Evolutionary conservation across 2,888 invertebrate genomes (phyloP).

Genomic region (Ectemnius cavifrons): DNA sequence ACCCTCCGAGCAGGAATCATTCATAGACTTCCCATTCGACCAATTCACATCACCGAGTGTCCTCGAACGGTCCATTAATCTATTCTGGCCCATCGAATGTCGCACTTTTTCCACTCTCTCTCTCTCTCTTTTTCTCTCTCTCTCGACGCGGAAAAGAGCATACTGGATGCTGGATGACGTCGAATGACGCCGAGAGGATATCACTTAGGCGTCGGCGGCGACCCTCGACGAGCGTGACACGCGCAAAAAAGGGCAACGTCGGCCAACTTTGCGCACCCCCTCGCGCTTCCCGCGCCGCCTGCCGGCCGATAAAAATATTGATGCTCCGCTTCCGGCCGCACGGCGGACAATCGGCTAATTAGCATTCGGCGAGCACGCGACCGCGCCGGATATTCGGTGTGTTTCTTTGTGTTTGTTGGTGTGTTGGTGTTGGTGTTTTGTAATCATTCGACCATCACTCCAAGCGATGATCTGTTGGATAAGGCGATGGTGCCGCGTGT

Average conservation of each 20-base stretch:
- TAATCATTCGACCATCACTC: background rate
- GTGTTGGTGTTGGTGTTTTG: constrained; percentile 1
- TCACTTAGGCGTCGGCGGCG: constrained; percentile 49
- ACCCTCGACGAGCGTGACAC: constrained; percentile 46
- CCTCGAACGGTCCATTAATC: background rate
- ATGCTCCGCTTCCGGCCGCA: constrained; percentile 73
- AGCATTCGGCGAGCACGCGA: constrained; percentile 67
- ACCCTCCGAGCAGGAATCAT: too few relatives aligned
- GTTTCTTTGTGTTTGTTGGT: constrained; percentile 3
- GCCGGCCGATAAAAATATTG: constrained; percentile 72
- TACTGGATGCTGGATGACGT: background rate
- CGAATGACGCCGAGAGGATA: constrained; percentile 41
- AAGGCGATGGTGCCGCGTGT: background rate
- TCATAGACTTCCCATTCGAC: too few relatives aligned
- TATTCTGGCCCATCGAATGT: too few relatives aligned
- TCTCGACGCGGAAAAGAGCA: too few relatives aligned
- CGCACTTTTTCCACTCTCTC: too few relatives aligned
- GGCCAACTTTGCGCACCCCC: background rate
- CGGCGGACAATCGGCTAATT: constrained; percentile 74
- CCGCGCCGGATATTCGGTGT: constrained; percentile 61
- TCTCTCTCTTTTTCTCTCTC: too few relatives aligned
- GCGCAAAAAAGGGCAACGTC: constrained; percentile 32
- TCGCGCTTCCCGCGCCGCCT: background rate
- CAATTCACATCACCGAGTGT: background rate
- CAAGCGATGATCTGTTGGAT: background rate